These are phyloP conservation scores for Schlechtendalia chinensis DNA, from an alignment of 1,140 invertebrate species.

Conservation along the genomic window DNA sequence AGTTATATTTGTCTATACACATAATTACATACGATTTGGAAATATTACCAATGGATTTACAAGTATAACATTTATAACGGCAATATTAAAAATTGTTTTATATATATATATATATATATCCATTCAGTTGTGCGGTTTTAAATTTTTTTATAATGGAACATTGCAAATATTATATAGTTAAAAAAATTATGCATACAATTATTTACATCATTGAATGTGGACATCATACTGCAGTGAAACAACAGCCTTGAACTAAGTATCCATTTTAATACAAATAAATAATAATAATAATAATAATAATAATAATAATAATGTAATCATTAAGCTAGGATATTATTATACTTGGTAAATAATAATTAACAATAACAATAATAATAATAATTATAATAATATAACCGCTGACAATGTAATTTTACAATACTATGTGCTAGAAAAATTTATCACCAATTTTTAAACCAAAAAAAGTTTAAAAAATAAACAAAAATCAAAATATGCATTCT, in stretches of 20 bases:
- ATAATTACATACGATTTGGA: constrained; percentile 42
- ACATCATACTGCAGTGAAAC: constrained; percentile 24
- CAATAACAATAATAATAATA: constrained; percentile 19
- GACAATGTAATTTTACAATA: constrained; percentile 24
- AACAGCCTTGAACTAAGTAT: constrained; percentile 31
- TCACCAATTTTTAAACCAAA: constrained; percentile 25
- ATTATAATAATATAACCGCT: constrained; percentile 27
- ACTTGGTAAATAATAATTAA: constrained; percentile 38
- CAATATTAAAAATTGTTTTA: constrained; percentile 37
- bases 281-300: constrained; percentile 8
- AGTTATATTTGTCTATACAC: constrained; percentile 45
- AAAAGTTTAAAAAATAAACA: no score
- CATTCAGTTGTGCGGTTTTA: constrained; percentile 33
- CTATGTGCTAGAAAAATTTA: constrained; percentile 29
- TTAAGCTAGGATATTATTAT: constrained; percentile 27
- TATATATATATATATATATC: constrained; percentile 34
- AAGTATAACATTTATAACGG: constrained; percentile 37
- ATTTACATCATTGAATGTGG: constrained; percentile 36
- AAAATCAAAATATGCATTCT: constrained; percentile 4
- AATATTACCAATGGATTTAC: constrained; percentile 36
- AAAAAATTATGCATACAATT: constrained; percentile 42
- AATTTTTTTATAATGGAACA: constrained; percentile 37
- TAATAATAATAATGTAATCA: constrained; percentile 17
- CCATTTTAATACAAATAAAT: constrained; percentile 37
- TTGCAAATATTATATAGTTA: constrained; percentile 38